Evolutionary conservation across 2,797 vertebrate species (phyloP), one percentile per base, ranked within the genome.

Genomic region (Pampus argenteus): DNA sequence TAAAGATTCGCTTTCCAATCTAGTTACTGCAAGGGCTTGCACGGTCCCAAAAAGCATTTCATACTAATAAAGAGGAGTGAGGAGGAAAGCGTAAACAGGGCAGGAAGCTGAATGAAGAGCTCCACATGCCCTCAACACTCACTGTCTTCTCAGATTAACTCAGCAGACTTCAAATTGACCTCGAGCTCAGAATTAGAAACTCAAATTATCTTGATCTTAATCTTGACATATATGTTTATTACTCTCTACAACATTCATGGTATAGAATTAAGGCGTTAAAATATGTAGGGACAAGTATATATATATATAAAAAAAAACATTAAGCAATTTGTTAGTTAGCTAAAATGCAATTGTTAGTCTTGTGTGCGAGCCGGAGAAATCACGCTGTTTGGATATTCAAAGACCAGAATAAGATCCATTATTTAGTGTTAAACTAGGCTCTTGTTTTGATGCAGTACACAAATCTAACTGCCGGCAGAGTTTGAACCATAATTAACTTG

Each of bases 1-100:
- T 90, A 88, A 92, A 90, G 90, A 93, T 89, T 89, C 58, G 86
- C 91, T 93, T 92, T 92, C 89, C 91, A 94, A 95, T 94, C 84
- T 86, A 87, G 92, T 95, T 93, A 93, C 84, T 85, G 85, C 76
- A 73, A 36, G 71, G 73, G 79, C 74, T 84, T 85, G 76, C 85
- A 89, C 36, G 87, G 78, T 88, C 86, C 81, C 77, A 71, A 91
- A 91, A 93, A 90, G 85, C 85, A 89, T 91, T 92, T 93, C 71
- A 88, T 88, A 83, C 81, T 91, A 90, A 92, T 93, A 90, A 90
- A 90, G 90, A 89, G 75, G 79, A 87, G 76, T 56, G 76, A 83
- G 56, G 64, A 68, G 58, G 65, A 75, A 82, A 81, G 80, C 63
- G 79, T 81, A 82, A 84, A 78, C 78, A 76, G 82, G 62, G 82